A percentile compares a stretch with the other conserved stretches of the same genome.
These are phyloP conservation scores for Tortrix viridana DNA, from an alignment of 2,888 invertebrate genomes.

Conservation along the genomic window DNA sequence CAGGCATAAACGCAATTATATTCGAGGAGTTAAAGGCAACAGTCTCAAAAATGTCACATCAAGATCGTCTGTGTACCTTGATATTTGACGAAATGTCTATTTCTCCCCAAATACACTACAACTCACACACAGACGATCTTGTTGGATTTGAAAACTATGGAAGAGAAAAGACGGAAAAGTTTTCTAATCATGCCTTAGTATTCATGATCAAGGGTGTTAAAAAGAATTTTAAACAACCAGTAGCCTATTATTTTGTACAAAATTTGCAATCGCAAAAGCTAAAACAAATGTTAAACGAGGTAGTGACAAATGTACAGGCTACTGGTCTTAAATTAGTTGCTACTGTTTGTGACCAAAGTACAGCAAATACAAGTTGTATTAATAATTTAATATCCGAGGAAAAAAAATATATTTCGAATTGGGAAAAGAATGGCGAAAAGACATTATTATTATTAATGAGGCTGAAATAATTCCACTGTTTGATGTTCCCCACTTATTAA, in stretches of 20 bases:
- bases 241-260: slow-evolving; percentile 41
- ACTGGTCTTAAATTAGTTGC: slow-evolving; percentile 35
- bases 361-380: slow-evolving; percentile 31
- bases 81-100: slow-evolving; percentile 45
- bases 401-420: slow-evolving; percentile 14
- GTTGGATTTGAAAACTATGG: slow-evolving; percentile 31
- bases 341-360: slow-evolving; percentile 40
- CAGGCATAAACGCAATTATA: slow-evolving; percentile 21
- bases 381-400: slow-evolving; percentile 27
- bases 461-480: slow-evolving; percentile 32
- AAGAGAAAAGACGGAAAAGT: slow-evolving; percentile 2
- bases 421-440: slow-evolving; percentile 23
- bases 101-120: slow-evolving; percentile 38
- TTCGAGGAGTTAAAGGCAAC: slow-evolving; percentile 32
- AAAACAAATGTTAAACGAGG: slow-evolving; percentile 29
- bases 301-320: slow-evolving; percentile 14
- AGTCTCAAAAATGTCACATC: slow-evolving; percentile 5
- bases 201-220: slow-evolving; percentile 41
- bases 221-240: slow-evolving; percentile 41
- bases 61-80: slow-evolving; percentile 37
- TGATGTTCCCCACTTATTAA: slow-evolving; percentile 40
- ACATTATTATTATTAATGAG: slow-evolving; percentile 18
- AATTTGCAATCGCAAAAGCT: slow-evolving; percentile 14
- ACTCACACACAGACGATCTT: slow-evolving; percentile 35
- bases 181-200: slow-evolving; percentile 41